These are phyloP conservation scores for Falco naumanni DNA, from an alignment of 2,797 vertebrate species.

Conservation along the genomic window DNA sequence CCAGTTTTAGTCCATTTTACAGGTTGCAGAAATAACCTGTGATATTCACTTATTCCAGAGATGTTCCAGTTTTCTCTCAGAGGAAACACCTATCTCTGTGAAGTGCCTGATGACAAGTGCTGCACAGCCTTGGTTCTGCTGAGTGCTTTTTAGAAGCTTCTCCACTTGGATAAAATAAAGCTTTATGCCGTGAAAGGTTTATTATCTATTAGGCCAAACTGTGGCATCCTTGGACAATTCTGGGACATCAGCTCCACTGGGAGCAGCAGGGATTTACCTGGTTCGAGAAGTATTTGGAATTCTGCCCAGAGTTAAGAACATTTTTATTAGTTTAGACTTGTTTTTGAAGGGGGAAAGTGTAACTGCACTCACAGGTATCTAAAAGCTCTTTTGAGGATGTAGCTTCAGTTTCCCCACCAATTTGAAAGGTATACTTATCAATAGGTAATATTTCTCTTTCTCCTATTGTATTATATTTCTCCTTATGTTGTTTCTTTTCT, in stretches of 20 bases:
- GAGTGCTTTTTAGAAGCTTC: neutral
- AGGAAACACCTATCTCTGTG: neutral
- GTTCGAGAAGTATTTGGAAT: neutral
- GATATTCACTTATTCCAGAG: neutral
- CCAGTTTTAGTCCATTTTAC: neutral
- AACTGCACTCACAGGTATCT: neutral
- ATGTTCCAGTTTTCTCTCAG: neutral
- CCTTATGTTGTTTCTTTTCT: neutral
- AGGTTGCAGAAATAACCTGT: neutral
- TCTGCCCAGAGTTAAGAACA: neutral
- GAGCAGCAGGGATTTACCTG: neutral
- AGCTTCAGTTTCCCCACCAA: neutral
- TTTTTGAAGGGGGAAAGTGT: neutral
- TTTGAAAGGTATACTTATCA: neutral
- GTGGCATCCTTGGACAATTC: neutral
- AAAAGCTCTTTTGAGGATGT: neutral
- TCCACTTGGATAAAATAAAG: neutral
- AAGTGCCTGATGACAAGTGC: neutral
- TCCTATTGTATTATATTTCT: neutral
- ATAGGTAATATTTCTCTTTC: neutral
- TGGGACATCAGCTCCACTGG: neutral
- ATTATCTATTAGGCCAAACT: neutral
- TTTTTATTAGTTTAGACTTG: neutral
- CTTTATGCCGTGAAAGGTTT: neutral
- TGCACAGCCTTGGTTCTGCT: neutral